Conservation (phyloP, 2,888 invertebrate genomes). For the Sisyra terminalis region DNA sequence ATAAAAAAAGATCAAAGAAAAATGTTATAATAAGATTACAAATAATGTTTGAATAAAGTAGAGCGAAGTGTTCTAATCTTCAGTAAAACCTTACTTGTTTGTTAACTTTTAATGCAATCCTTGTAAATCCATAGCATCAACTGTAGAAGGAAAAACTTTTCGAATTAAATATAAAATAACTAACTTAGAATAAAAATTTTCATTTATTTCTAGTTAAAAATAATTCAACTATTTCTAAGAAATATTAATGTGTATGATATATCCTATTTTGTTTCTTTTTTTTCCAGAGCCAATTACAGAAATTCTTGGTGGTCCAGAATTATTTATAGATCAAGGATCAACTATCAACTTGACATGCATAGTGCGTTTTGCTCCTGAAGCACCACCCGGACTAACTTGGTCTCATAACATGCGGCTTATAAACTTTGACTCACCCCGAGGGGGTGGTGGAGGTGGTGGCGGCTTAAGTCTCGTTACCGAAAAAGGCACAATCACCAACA, state of each 20-base stretch:
- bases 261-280: slow-evolving; percentile 8
- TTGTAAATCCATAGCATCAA: too few relatives aligned
- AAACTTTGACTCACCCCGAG: slow-evolving; percentile 79
- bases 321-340: slow-evolving; percentile 73
- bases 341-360: slow-evolving; percentile 80
- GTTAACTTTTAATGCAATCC: too few relatives aligned
- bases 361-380: slow-evolving; percentile 68
- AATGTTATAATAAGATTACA: too few relatives aligned
- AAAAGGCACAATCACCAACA: slow-evolving; percentile 69
- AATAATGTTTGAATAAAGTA: too few relatives aligned
- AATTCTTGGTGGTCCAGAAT: slow-evolving; percentile 63
- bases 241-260: background rate
- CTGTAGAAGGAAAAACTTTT: too few relatives aligned
- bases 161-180: too few relatives aligned
- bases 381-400: slow-evolving; percentile 70
- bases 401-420: slow-evolving; percentile 69
- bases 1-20: too few relatives aligned
- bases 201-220: too few relatives aligned
- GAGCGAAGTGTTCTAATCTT: too few relatives aligned
- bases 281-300: slow-evolving; percentile 64
- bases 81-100: too few relatives aligned
- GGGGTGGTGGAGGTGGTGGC: slow-evolving; percentile 57
- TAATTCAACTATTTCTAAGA: background rate
- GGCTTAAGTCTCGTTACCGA: slow-evolving; percentile 78
- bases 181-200: too few relatives aligned